A percentile compares a stretch with the other conserved stretches of the same genome.
These are phyloP conservation scores for Heptranchias perlo DNA, from an alignment of 2,113 vertebrate species.

Conservation along the genomic window DNA sequence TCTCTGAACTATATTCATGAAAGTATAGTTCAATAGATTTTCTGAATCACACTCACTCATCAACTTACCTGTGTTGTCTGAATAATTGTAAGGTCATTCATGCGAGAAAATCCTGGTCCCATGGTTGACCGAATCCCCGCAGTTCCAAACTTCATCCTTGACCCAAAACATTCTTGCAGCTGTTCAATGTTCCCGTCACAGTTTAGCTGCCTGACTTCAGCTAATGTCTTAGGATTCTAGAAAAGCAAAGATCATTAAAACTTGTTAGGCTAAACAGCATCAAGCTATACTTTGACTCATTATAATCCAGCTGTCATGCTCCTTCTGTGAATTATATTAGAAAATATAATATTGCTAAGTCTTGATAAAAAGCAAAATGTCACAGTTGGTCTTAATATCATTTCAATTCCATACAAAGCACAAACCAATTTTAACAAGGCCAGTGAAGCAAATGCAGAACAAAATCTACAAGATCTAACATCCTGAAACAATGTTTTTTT, in stretches of 20 bases:
- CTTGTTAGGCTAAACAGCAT: not conserved
- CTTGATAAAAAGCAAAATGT: not conserved
- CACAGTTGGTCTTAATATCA: no score
- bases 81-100: constrained; percentile 96
- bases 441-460: no score
- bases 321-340: not conserved
- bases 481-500: no score
- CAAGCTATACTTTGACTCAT: not conserved
- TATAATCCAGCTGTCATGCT: not conserved
- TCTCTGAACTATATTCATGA: not conserved
- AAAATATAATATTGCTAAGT: not conserved
- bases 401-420: no score
- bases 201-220: constrained; percentile 65
- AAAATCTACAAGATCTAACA: no score
- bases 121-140: constrained; percentile 87
- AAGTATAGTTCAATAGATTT: not conserved
- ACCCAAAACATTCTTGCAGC: constrained; percentile 76
- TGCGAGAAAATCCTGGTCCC: constrained; percentile 79
- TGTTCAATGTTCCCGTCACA: constrained; percentile 59
- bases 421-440: no score
- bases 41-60: not conserved
- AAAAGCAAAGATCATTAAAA: constrained; percentile 17
- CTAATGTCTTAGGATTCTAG: constrained; percentile 79
- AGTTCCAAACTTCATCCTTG: constrained; percentile 90
- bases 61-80: constrained; percentile 80